Evolutionary conservation across 2,797 vertebrate genomes (phyloP).

Genomic region (Oreonectes daqikongensis): DNA sequence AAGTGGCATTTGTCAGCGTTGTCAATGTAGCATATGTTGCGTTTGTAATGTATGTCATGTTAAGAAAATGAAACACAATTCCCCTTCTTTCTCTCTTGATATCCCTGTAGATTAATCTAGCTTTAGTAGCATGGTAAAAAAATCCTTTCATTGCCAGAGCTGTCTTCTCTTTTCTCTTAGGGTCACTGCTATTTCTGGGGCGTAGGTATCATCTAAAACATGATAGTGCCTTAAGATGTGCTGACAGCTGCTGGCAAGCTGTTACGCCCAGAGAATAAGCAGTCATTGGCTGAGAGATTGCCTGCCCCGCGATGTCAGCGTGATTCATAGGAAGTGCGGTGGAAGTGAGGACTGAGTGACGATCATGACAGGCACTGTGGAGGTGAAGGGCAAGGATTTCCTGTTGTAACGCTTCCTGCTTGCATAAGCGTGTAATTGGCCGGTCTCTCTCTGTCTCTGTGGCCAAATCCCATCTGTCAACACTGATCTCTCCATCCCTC

Average conservation of each 20-base stretch:
- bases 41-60: not conserved
- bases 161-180: not conserved
- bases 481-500: slow-evolving; percentile 52
- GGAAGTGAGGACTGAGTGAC: slow-evolving; percentile 48
- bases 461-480: slow-evolving; percentile 58
- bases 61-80: not conserved
- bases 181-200: slow-evolving; percentile 15
- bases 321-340: slow-evolving; percentile 33
- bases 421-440: slow-evolving; percentile 49
- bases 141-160: not conserved
- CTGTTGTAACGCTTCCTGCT: slow-evolving; percentile 33
- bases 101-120: no score
- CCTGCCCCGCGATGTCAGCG: slow-evolving; percentile 43
- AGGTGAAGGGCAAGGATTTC: slow-evolving; percentile 38
- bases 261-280: slow-evolving; percentile 45
- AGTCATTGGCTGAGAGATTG: slow-evolving; percentile 50
- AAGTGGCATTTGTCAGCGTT: not conserved
- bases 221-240: slow-evolving; percentile 43
- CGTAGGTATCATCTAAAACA: slow-evolving; percentile 16
- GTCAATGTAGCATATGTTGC: not conserved
- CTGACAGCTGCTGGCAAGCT: slow-evolving; percentile 52
- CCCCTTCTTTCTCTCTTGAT: not conserved
- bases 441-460: slow-evolving; percentile 41
- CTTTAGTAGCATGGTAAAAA: not conserved
- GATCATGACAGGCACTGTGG: slow-evolving; percentile 36